Evolutionary conservation across 2,113 vertebrate genomes (phyloP).

Genomic region (Acinonyx jubatus): DNA sequence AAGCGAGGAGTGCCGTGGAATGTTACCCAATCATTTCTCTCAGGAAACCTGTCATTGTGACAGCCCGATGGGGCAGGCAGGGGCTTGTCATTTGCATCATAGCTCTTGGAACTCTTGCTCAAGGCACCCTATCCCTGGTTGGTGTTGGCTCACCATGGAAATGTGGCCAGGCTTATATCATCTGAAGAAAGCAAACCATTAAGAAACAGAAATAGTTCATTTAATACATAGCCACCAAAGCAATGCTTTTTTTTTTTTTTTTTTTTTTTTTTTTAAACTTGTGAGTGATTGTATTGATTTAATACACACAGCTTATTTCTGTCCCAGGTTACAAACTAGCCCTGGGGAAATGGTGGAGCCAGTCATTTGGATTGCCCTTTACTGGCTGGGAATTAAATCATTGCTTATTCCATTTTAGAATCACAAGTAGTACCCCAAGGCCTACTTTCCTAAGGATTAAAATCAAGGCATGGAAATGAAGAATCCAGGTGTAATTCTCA

Average conservation of each 20-base stretch:
- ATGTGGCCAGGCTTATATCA: neutral
- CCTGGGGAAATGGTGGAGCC: conserved; percentile 80
- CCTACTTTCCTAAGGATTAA: conserved; percentile 79
- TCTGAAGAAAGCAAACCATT: conserved; percentile 57
- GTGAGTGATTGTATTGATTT: conserved; percentile 80
- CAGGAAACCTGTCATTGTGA: neutral
- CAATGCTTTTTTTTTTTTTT: conserved; percentile 46
- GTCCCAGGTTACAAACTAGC: conserved; percentile 80
- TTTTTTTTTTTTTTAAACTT: neutral
- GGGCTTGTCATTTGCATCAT: neutral
- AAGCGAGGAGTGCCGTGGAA: neutral
- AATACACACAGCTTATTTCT: conserved; percentile 81
- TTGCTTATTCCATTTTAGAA: conserved; percentile 81
- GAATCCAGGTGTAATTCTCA: conserved; percentile 73
- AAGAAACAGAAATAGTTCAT: conserved; percentile 60
- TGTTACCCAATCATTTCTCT: neutral
- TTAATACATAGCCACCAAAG: conserved; percentile 56
- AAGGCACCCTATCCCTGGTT: neutral
- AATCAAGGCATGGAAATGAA: conserved; percentile 76
- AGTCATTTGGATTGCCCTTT: conserved; percentile 80
- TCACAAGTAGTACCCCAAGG: conserved; percentile 79
- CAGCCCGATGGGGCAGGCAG: neutral
- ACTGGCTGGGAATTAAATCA: conserved; percentile 81
- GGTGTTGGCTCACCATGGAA: neutral
- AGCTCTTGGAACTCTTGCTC: neutral